phyloP scores from a whole-genome alignment of 2,888 invertebrate species.

The Escarpia spicata region DNA sequence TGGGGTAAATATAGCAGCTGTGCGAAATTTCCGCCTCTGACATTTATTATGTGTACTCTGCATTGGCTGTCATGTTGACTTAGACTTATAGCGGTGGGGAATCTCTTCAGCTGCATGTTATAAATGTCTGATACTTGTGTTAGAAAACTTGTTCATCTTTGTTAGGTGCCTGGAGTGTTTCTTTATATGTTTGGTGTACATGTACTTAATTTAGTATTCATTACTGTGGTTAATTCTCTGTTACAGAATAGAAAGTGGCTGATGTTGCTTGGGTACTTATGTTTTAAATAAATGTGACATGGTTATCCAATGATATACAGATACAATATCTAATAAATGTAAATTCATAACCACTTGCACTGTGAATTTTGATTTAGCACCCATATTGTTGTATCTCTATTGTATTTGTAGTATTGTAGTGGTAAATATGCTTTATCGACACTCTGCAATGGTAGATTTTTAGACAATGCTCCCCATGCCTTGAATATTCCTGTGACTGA shows the following conservation, averaged over 20 bases:
- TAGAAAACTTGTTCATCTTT: neutral
- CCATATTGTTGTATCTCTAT: neutral
- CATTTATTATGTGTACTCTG: neutral
- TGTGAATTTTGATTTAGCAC: neutral
- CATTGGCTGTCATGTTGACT: neutral
- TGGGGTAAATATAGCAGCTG: neutral
- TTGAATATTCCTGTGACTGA: no score
- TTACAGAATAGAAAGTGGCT: neutral
- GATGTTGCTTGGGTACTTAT: neutral
- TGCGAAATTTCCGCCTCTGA: neutral
- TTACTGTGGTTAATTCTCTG: neutral
- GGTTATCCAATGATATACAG: neutral
- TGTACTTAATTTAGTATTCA: neutral
- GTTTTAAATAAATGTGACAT: neutral
- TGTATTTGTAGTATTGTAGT: no score
- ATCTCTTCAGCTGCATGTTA: neutral
- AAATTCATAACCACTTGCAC: neutral
- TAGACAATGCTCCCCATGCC: no score
- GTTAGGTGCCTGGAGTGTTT: no score
- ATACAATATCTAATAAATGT: neutral
- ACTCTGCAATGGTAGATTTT: no score
- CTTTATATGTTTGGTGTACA: neutral
- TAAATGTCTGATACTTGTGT: neutral
- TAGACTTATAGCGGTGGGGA: neutral
- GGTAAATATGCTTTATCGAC: no score